Conservation (phyloP, 2,888 invertebrate genomes). For the Chorisops tibialis region DNA sequence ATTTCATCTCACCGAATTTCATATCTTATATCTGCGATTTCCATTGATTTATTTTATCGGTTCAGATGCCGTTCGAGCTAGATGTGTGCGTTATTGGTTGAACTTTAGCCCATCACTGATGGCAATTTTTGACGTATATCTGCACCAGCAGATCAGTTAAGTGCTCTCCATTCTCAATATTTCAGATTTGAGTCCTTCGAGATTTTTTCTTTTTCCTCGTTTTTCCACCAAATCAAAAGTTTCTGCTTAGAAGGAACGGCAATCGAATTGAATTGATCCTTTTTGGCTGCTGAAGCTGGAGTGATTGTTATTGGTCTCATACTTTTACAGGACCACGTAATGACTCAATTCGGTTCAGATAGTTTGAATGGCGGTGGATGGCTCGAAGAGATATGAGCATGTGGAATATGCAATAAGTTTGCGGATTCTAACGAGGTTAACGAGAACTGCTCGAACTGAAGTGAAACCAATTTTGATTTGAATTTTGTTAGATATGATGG, state of each 20-base stretch:
- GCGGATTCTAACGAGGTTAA: slow-evolving; percentile 21
- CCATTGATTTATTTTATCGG: slow-evolving; percentile 12
- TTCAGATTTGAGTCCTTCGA: too few relatives aligned
- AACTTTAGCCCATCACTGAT: not conserved
- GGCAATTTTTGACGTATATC: slow-evolving; percentile 14
- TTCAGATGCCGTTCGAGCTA: not conserved
- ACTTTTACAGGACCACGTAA: slow-evolving; percentile 17
- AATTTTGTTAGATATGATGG: too few relatives aligned
- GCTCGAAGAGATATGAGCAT: not conserved
- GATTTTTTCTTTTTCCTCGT: too few relatives aligned
- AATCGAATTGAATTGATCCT: slow-evolving; percentile 17
- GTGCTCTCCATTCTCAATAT: too few relatives aligned
- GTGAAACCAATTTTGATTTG: too few relatives aligned
- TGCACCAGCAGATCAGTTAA: slow-evolving; percentile 10
- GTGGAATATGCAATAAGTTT: slow-evolving; percentile 19
- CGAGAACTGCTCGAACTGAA: slow-evolving; percentile 19
- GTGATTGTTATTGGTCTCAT: slow-evolving; percentile 25
- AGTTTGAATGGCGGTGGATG: slow-evolving; percentile 1
- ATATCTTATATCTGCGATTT: slow-evolving; percentile 18
- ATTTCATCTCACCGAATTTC: slow-evolving; percentile 18
- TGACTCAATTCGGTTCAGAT: slow-evolving; percentile 6
- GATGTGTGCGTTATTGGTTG: too few relatives aligned
- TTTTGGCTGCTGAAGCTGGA: not conserved
- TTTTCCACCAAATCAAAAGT: slow-evolving; percentile 10
- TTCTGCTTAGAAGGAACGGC: not conserved